phyloP scores from a whole-genome alignment of 2,113 vertebrate species.

The Verasper variegatus region DNA sequence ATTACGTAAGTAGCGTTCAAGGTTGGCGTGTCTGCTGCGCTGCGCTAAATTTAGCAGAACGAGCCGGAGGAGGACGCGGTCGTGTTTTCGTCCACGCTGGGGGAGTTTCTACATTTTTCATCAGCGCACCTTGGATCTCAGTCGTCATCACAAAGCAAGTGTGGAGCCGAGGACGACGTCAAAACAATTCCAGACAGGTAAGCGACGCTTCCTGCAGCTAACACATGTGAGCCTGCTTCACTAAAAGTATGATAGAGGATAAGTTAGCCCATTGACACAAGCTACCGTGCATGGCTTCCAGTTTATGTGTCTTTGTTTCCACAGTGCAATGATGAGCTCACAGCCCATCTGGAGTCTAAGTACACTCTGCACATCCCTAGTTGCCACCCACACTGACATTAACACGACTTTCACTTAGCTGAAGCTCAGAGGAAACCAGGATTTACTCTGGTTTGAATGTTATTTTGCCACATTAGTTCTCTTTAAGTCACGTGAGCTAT shows the following conservation, averaged over 20 bases:
- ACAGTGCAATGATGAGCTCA: neutral
- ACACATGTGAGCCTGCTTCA: neutral
- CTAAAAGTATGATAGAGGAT: neutral
- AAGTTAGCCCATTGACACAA: neutral
- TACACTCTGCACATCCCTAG: neutral
- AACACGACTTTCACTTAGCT: no score
- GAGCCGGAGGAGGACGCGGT: slow-evolving; percentile 41
- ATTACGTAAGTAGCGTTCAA: slow-evolving; percentile 56
- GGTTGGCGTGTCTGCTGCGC: slow-evolving; percentile 17
- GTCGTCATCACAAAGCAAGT: slow-evolving; percentile 48
- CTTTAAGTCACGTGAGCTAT: neutral
- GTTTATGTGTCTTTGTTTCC: slow-evolving; percentile 1
- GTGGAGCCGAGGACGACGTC: slow-evolving; percentile 73
- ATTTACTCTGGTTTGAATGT: neutral
- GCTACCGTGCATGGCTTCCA: neutral
- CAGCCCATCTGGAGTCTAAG: neutral
- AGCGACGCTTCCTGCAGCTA: neutral
- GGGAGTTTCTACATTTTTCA: slow-evolving; percentile 12
- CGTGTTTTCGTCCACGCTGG: slow-evolving; percentile 24
- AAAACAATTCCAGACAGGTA: slow-evolving; percentile 51
- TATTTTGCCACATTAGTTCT: neutral
- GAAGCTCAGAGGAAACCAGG: no score
- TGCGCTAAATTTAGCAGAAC: slow-evolving; percentile 39
- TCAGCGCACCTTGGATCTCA: slow-evolving; percentile 58
- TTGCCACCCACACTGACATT: neutral